Conservation (phyloP, 2,888 invertebrate species). For the Trachelus tabidus region DNA sequence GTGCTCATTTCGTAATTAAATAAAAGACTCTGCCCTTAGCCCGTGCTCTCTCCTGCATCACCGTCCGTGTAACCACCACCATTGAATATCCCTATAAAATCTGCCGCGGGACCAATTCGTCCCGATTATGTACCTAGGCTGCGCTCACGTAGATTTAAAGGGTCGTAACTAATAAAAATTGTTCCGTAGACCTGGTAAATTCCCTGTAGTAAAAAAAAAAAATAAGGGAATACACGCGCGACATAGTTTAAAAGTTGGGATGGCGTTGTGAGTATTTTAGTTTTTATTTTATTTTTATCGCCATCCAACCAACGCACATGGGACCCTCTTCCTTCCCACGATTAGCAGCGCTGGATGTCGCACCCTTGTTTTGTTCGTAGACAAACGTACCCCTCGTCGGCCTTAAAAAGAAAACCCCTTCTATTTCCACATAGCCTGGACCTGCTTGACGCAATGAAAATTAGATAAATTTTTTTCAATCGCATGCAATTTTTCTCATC, state of each 20-base stretch:
- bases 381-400: not conserved
- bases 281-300: not conserved
- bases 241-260: not conserved
- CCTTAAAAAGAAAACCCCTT: not conserved
- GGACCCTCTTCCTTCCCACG: not conserved
- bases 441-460: not conserved
- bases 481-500: not conserved
- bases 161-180: not conserved
- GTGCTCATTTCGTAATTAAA: conserved; percentile 19
- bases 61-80: not conserved
- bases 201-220: not conserved
- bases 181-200: not conserved
- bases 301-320: not conserved
- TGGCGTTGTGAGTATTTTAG: not conserved
- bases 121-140: not conserved
- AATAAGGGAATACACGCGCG: not conserved
- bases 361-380: not conserved
- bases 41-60: not conserved
- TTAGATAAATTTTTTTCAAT: not conserved
- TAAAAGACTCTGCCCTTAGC: not conserved
- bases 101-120: not conserved
- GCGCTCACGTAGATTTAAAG: not conserved
- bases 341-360: not conserved
- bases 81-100: not conserved
- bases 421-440: not conserved